Base-by-base conservation (phyloP, 1,140 invertebrate species). In the Drosophila santomea region DNA sequence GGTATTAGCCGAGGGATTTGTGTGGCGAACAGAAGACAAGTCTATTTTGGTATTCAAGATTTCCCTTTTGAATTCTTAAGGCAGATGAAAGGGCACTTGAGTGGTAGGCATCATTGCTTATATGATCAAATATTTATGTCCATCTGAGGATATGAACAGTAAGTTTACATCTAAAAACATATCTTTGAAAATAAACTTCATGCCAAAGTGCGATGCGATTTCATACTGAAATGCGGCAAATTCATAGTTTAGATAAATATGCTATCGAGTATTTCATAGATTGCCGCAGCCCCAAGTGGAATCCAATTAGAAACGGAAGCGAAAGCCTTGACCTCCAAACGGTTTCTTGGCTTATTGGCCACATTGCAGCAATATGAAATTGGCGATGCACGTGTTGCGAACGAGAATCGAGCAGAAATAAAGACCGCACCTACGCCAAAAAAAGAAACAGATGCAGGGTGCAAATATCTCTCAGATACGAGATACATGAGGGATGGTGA, bases 361-460 rank as follows among this genome's bases (percentile, higher is more conserved):
- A 56, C 8, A 74, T 38, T 74, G 59, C 71, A 38, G 51, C 52
- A 63, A 55, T 56, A 73, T 38, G 28, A 51, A 51, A 57, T 41
- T 56, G 25, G 10, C 50, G 14, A 50, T 58, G 74, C 74, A 77
- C 74, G 74, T 77, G 74, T 69, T 69, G 57, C 63, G 61, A 77
- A 51, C 43, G 36, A 61, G 56, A 68, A 50, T 35, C 41, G 23
- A 43, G 38, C 28, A 20, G 11, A 38, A 36, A 47, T 28, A 66
- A 38, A 56, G 59, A 63, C 61, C 64, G 47, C 73, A 67, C 73
- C 73, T 54, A 76, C 73, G 73, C 72, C 59, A 66, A 74, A 73
- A 72, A 43, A 39, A 76, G 36, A 76, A 51, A 69, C 45, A 64
- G 32, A 60, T 60, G 61, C 64, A 71, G 66, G 35, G 36, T 25